A percentile compares a stretch with the other conserved stretches of the same genome.
These are phyloP conservation scores for Pachliopta kotzebuea DNA, from an alignment of 2,888 invertebrate genomes.

Conservation along the genomic window DNA sequence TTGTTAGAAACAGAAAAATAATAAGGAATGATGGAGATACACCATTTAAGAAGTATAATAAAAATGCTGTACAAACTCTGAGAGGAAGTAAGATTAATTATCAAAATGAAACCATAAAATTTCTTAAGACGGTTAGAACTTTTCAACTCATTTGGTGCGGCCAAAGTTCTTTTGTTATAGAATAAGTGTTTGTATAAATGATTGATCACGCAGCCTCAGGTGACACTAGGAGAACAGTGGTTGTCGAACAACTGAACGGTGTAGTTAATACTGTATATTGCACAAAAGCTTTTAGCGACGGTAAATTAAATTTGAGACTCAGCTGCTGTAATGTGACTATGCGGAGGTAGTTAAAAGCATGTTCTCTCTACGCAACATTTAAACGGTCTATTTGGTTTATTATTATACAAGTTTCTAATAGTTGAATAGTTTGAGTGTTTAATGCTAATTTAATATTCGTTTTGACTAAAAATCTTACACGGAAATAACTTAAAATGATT, in stretches of 20 bases:
- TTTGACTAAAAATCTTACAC: too few relatives aligned
- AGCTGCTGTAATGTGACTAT: neutral
- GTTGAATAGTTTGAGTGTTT: too few relatives aligned
- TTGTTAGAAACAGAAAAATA: too few relatives aligned
- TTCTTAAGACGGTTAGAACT: neutral
- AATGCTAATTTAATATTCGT: too few relatives aligned
- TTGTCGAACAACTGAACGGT: neutral
- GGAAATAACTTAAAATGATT: too few relatives aligned
- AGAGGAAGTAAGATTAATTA: too few relatives aligned
- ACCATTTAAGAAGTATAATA: too few relatives aligned
- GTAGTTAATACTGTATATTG: neutral
- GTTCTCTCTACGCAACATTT: constrained; percentile 4
- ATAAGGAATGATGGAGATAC: too few relatives aligned
- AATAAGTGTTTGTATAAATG: neutral
- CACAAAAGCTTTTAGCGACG: neutral
- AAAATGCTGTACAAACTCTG: too few relatives aligned
- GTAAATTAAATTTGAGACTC: constrained; percentile 4
- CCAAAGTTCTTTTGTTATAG: neutral
- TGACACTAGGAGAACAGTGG: neutral
- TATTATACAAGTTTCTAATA: neutral
- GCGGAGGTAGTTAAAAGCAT: constrained; percentile 3
- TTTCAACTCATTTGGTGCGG: neutral
- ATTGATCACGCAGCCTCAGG: neutral
- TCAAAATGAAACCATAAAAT: too few relatives aligned
- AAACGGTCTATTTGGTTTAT: neutral